phyloP scores from a whole-genome alignment of 2,797 vertebrate genomes.

The Poeciliopsis infans region DNA sequence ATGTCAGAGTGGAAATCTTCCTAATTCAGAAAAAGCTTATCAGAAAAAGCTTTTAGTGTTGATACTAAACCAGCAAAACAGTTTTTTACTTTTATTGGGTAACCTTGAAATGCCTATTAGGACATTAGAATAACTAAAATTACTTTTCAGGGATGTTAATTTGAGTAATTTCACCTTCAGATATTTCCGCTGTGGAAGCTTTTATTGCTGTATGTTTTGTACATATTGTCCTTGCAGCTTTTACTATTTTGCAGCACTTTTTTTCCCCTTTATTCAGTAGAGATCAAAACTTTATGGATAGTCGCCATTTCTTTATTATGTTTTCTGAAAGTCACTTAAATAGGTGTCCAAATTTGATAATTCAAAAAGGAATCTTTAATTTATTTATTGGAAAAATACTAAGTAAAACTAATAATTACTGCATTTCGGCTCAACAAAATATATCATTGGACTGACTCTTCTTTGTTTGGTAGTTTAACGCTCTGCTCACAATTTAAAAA shows the following conservation, averaged over 20 bases:
- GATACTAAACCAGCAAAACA: conserved; percentile 15
- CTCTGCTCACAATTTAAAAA: neutral
- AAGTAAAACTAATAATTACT: neutral
- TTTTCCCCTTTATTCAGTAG: neutral
- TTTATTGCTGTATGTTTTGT: neutral
- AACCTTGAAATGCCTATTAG: neutral
- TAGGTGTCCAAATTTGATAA: neutral
- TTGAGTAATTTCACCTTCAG: neutral
- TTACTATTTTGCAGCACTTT: neutral
- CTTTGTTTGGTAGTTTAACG: neutral
- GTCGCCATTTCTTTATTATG: neutral
- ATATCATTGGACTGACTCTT: neutral
- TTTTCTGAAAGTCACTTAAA: neutral
- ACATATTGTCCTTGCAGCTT: neutral
- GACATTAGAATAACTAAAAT: neutral
- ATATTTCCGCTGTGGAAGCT: neutral
- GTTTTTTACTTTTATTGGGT: neutral
- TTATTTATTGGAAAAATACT: neutral
- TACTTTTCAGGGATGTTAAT: neutral
- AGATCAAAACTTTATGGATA: neutral
- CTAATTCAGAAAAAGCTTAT: neutral
- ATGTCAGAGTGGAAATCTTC: neutral
- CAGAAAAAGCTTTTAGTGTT: neutral
- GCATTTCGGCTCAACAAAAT: neutral
- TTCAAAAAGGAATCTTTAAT: neutral